Base-by-base conservation (phyloP, 2,113 vertebrate genomes). In the Bothrops jararaca region DNA sequence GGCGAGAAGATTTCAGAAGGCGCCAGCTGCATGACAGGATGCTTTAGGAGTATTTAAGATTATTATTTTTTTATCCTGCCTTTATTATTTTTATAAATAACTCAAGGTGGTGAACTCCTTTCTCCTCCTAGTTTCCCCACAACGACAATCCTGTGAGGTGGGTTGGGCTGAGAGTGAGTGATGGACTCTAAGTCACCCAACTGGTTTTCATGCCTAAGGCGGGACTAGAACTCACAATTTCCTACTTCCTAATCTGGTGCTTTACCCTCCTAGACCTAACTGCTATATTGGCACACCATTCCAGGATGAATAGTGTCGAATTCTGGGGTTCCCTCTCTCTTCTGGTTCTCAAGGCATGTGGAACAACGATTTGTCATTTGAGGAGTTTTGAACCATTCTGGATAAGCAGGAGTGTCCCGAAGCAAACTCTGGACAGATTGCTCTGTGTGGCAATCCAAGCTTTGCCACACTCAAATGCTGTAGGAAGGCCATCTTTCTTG, bases 141-240 rank as follows among this genome's bases (percentile, higher is more conserved):
- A 4, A 64, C 26, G 12, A 64, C 26, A 12, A 29, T 4, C 26
- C 26, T 29, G 26, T 29, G 58, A 64, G 58, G 58, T 64, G 58
- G 26, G 24, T 64, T 29, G 1, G 26, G 58, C 26, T 64, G 10
- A 64, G 26, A 1, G 10, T 29, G 58, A 64, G 56, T 24, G 6
- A 23, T 57, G 23, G 56, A 7, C 22, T 8, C 7, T 9, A 58
- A 58, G 23, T 24, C 57, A 58, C 57, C 57, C 57, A 58, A 3
- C 8, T 7, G 0, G 3, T 0, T 58, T 58, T 24, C 23, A 58
- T 58, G 57, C 57, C 23, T 0, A 58, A 58, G 0, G 3, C 3
- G 57, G 23, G 23, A 26, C 1, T 26, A 58, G 57, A 58, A 58
- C 57, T 58, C 57, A 58, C 23, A 26, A 26, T 60, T 26, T 60